phyloP scores from a whole-genome alignment of 64 coral and sea anemone species.

The Catalaphyllia jardinei region DNA sequence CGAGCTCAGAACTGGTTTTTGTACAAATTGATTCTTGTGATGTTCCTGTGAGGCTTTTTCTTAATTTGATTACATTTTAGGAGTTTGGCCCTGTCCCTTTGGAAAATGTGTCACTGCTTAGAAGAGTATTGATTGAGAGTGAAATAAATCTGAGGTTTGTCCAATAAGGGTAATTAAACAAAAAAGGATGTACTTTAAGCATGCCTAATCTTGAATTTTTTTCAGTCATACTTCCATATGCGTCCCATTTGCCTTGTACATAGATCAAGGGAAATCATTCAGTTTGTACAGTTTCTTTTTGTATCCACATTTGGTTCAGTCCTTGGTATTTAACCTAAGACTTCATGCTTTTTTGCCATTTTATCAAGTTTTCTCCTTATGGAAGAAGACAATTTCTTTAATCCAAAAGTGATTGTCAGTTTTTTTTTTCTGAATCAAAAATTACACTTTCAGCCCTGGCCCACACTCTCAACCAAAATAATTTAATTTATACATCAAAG shows the following conservation, averaged over 20 bases:
- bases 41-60: too few relatives aligned
- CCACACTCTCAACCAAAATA: too few relatives aligned
- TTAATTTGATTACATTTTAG: too few relatives aligned
- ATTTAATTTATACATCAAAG: too few relatives aligned
- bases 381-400: too few relatives aligned
- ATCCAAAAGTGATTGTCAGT: not conserved
- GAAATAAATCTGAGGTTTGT: not conserved
- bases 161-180: not conserved
- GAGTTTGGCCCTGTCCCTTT: not conserved
- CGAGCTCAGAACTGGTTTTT: too few relatives aligned
- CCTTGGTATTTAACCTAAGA: not conserved
- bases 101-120: not conserved
- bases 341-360: not conserved
- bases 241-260: not conserved
- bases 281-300: slow-evolving; percentile 29
- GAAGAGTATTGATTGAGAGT: not conserved
- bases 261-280: slow-evolving; percentile 3
- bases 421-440: not conserved
- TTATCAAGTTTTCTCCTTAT: too few relatives aligned
- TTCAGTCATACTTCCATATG: not conserved
- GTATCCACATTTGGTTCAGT: not conserved
- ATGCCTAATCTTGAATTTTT: not conserved
- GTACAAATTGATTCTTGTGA: too few relatives aligned
- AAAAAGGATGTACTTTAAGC: not conserved
- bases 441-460: not conserved